Conservation (phyloP, 2,113 vertebrate genomes). For the Podiceps cristatus region DNA sequence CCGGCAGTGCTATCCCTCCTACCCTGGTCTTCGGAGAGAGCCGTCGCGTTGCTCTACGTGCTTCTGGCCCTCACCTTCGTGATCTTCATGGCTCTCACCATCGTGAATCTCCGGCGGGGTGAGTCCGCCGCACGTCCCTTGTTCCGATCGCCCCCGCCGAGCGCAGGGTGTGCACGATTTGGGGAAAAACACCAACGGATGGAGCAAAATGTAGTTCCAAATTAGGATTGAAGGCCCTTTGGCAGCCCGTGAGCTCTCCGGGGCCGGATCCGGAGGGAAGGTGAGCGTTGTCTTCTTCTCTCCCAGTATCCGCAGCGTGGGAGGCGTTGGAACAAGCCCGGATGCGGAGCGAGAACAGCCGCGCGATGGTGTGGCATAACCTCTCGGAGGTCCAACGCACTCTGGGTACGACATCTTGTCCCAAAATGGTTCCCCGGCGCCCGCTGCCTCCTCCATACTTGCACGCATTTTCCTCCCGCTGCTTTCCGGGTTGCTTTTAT, state of each 20-base stretch:
- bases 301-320: not conserved
- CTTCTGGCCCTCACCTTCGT: not conserved
- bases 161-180: accelerated
- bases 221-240: not conserved
- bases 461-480: not conserved
- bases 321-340: not conserved
- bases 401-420: not conserved
- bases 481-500: not conserved
- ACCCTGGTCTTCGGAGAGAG: accelerated
- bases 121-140: accelerated
- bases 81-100: not conserved
- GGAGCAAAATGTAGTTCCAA: not conserved
- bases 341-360: not conserved
- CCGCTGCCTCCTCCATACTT: accelerated
- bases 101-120: not conserved
- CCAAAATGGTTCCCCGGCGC: not conserved
- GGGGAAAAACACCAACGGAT: not conserved
- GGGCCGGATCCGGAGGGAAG: not conserved
- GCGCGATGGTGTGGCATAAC: not conserved
- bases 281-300: not conserved
- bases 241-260: accelerated
- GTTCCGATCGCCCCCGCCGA: accelerated
- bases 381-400: not conserved
- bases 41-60: accelerated
- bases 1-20: not conserved